These are phyloP conservation scores for Rutpela maculata DNA, from an alignment of 2,888 invertebrate genomes.

Conservation along the genomic window DNA sequence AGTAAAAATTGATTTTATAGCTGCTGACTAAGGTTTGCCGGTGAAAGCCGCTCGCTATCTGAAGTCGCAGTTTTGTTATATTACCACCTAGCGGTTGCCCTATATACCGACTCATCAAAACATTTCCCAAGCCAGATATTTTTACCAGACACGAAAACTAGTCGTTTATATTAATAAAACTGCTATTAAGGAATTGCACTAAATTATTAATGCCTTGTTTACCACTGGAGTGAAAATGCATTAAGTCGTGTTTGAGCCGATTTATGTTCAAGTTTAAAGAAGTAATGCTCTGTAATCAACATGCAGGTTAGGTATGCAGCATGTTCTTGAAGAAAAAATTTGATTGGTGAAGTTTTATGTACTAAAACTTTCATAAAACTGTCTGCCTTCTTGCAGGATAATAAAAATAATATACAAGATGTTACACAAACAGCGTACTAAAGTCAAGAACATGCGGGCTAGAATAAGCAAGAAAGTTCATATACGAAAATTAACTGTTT, in stretches of 20 bases:
- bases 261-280: background rate
- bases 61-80: constrained; percentile 14
- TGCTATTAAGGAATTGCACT: constrained; percentile 27
- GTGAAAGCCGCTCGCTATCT: constrained; percentile 15
- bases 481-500: no score
- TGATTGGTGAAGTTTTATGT: no score
- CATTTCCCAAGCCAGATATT: constrained; percentile 23
- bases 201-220: constrained; percentile 21
- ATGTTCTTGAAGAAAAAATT: no score
- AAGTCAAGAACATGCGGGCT: no score
- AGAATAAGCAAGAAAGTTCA: no score
- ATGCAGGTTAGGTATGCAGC: no score
- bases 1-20: constrained; percentile 33
- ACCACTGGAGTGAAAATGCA: background rate
- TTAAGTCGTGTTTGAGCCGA: background rate
- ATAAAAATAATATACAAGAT: no score
- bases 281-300: no score
- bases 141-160: background rate
- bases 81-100: constrained; percentile 20
- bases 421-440: no score
- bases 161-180: constrained; percentile 22
- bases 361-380: no score
- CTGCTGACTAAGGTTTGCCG: constrained; percentile 33
- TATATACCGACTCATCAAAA: constrained; percentile 40
- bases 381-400: no score